Conservation (phyloP, 2,113 vertebrate genomes). For the Silurus glanis region DNA sequence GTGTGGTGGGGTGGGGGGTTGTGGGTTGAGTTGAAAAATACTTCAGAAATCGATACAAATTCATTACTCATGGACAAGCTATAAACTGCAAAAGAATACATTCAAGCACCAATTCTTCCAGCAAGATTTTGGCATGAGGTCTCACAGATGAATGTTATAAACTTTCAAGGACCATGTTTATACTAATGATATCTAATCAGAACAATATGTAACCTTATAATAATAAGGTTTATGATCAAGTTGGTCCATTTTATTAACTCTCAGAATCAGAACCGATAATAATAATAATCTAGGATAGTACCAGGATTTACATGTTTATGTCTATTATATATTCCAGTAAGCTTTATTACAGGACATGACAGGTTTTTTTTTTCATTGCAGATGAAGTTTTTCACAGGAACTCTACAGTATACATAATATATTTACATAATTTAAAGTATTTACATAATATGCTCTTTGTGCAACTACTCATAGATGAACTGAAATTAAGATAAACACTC, state of each 20-base stretch:
- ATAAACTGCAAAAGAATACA: not conserved
- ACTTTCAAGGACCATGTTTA: conserved; percentile 12
- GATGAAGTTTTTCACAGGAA: not conserved
- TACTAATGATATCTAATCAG: not conserved
- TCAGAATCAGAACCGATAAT: not conserved
- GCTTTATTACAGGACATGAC: not conserved
- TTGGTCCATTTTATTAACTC: not conserved
- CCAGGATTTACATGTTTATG: not conserved
- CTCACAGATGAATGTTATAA: conserved; percentile 10
- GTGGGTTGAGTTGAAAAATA: not conserved
- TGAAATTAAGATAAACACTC: conserved; percentile 13
- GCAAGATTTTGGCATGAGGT: not conserved
- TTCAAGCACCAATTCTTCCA: not conserved
- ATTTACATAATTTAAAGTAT: too few relatives aligned
- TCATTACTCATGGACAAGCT: not conserved
- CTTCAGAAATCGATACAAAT: not conserved
- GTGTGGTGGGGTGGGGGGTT: not conserved
- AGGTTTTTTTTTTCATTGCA: not conserved
- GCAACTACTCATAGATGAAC: not conserved
- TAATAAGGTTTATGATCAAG: not conserved
- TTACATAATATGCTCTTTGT: not conserved
- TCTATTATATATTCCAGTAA: not conserved
- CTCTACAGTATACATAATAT: not conserved
- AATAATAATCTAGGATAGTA: not conserved
- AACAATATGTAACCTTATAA: too few relatives aligned